Conservation (phyloP, 2,113 vertebrate genomes). For the Genyomyrus donnyi region DNA sequence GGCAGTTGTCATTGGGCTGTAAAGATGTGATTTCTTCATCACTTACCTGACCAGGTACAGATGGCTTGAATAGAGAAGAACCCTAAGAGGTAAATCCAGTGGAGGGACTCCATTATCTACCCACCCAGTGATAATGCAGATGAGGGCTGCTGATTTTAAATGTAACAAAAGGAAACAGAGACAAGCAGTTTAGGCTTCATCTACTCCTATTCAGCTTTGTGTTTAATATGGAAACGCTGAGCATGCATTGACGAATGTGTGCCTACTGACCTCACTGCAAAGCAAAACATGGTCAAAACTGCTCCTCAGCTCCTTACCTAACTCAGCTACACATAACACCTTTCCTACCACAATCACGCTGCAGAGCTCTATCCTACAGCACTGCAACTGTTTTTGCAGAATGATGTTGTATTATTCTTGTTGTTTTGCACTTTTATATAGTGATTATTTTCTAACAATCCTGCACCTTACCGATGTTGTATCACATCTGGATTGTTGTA, state of each 20-base stretch:
- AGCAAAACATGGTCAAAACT: no score
- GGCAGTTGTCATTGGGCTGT: not conserved
- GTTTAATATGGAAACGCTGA: no score
- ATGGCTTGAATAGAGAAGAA: conserved; percentile 35
- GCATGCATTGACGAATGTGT: no score
- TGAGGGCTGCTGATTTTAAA: not conserved
- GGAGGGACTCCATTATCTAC: conserved; percentile 32
- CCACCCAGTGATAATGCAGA: not conserved
- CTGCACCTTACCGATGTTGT: not conserved
- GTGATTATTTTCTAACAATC: not conserved
- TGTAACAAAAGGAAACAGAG: not conserved
- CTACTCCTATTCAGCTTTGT: no score
- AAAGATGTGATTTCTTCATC: not conserved
- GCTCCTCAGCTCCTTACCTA: no score
- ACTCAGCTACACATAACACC: no score
- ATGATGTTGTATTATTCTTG: not conserved
- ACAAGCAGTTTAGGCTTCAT: no score
- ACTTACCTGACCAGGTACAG: conserved; percentile 37
- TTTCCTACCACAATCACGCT: no score
- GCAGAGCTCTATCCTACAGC: no score
- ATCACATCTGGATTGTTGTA: not conserved
- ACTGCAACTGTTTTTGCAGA: no score
- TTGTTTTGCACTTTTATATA: not conserved
- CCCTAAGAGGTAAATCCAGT: conserved; percentile 40
- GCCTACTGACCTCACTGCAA: no score